Percentiles rank a stretch among this genome's conserved stretches.
Evolutionary conservation across 2,888 invertebrate species (phyloP).

Genomic region (Luperina testacea): DNA sequence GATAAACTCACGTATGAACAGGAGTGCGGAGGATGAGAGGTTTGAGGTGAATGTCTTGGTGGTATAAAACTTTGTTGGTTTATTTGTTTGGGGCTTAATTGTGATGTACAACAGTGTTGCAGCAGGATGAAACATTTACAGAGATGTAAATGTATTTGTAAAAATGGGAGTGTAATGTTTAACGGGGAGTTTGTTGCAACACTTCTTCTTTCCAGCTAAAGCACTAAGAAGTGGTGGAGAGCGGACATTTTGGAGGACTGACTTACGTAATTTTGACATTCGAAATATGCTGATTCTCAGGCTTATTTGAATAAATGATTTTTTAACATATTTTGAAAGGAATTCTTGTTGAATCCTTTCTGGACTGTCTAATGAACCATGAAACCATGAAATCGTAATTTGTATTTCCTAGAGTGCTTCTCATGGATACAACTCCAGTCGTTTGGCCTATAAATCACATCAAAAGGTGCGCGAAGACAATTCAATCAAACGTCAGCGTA

Average conservation of each 20-base stretch:
- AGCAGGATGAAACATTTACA: not conserved
- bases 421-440: slow-evolving; percentile 17
- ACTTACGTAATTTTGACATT: too few relatives aligned
- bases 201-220: too few relatives aligned
- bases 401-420: not conserved
- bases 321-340: not conserved
- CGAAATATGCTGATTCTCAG: too few relatives aligned
- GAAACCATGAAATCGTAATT: not conserved
- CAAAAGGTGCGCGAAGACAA: slow-evolving; percentile 18
- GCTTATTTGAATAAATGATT: too few relatives aligned
- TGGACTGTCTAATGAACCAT: too few relatives aligned
- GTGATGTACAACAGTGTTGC: not conserved
- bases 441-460: slow-evolving; percentile 5
- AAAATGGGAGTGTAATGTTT: too few relatives aligned
- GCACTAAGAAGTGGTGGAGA: too few relatives aligned
- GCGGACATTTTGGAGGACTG: too few relatives aligned
- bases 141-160: too few relatives aligned
- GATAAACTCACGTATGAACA: slow-evolving; percentile 44
- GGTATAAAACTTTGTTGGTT: not conserved
- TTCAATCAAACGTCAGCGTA: slow-evolving; percentile 40
- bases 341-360: not conserved
- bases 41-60: slow-evolving; percentile 6
- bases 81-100: not conserved
- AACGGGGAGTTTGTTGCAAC: too few relatives aligned
- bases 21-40: slow-evolving; percentile 1